phyloP scores from a whole-genome alignment of 2,797 vertebrate species.

The Pangasius mekongensis region DNA sequence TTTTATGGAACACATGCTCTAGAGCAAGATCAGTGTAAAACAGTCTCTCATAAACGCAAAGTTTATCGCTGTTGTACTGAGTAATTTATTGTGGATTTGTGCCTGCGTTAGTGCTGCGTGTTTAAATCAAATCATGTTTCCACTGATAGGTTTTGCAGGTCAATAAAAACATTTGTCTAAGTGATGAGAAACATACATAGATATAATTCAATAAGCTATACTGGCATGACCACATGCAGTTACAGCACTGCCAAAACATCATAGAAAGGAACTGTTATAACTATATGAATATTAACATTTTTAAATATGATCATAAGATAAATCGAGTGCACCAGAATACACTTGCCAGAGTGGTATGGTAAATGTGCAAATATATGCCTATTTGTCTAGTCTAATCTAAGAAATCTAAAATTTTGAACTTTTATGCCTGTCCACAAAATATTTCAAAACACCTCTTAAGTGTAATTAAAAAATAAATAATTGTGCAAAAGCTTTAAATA shows the following conservation, averaged over 20 bases:
- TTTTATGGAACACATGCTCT: slow-evolving; percentile 17
- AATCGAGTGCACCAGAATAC: not conserved
- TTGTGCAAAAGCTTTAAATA: slow-evolving; percentile 17
- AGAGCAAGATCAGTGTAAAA: slow-evolving; percentile 29
- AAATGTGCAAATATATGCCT: not conserved
- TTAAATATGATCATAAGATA: not conserved
- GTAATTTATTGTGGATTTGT: slow-evolving; percentile 1
- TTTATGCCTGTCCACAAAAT: slow-evolving; percentile 16
- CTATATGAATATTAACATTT: not conserved
- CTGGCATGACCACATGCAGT: not conserved
- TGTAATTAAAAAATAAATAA: slow-evolving; percentile 14
- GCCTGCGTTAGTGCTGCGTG: not conserved
- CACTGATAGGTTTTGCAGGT: not conserved
- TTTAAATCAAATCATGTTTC: slow-evolving; percentile 22
- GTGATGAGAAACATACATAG: not conserved
- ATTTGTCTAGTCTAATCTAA: not conserved
- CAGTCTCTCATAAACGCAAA: slow-evolving; percentile 12
- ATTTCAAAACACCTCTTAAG: slow-evolving; percentile 18
- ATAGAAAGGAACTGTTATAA: not conserved
- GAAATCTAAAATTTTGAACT: not conserved
- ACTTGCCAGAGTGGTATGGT: not conserved
- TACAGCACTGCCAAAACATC: not conserved
- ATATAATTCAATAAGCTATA: not conserved
- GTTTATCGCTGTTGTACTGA: slow-evolving; percentile 1
- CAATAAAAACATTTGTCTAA: slow-evolving; percentile 1